Evolutionary conservation across 2,797 vertebrate species (phyloP), one percentile per base, ranked within the genome.

Genomic region (Lateolabrax maculatus): DNA sequence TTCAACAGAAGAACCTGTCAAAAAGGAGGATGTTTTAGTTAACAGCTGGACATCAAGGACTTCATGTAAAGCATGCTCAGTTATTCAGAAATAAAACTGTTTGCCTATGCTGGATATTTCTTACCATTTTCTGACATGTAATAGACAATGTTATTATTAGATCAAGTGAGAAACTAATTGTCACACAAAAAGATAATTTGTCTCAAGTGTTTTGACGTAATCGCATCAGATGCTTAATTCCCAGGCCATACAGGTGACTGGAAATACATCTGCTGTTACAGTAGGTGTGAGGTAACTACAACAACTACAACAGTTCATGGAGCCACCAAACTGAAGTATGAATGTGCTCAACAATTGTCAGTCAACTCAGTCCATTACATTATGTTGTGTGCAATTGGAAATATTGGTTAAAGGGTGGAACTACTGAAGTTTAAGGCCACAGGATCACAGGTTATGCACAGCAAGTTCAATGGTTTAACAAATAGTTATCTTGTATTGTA

Each of bases 1-100:
- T 97, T 98, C 92, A 99, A 81, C 90, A 98, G 96, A 48, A 99
- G 96, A 87, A 99, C 98, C 98, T 99, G 75, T 18, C 3, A 31
- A 6, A 52, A n/a, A 48, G 19, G 27, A 72, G 43, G 15, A 51
- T 1, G 37, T 27, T 53, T 57, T 5, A 43, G 15, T 64, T 34
- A 19, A 75, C 23, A 31, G 34, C 27, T 61, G 46, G 19, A 44
- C 12, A 4, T 60, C 10, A 68, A 70, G 51, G 23, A 29, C 0
- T 51, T 37, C 0, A 29, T 34, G n/a, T 60, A 34, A 5, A 71
- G 6, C 12, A 34, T 21, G 52, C 16, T 57, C 44, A 15, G 5
- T 44, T 31, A 18, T 55, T 61, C 23, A 13, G 29, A 27, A n/a
- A 51, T 31, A 23, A n/a, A 41, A 27, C 34, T 25, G 8, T 27